These are phyloP conservation scores for Oplegnathus fasciatus DNA, from an alignment of 2,113 vertebrate genomes.

Conservation along the genomic window DNA sequence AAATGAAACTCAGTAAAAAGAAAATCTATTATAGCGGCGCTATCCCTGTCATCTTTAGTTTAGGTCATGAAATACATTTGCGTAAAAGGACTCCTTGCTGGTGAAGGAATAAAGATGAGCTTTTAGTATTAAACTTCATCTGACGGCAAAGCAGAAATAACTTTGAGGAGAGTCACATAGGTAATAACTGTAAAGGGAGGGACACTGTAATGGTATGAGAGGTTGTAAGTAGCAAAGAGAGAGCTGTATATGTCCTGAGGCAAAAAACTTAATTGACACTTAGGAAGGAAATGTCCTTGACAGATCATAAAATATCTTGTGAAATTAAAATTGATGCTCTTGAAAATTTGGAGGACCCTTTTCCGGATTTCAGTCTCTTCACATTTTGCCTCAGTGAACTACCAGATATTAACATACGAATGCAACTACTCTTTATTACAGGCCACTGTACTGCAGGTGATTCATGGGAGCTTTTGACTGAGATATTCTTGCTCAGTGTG, in stretches of 20 bases:
- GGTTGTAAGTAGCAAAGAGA: not conserved
- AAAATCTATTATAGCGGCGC: constrained; percentile 8
- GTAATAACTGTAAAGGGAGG: not conserved
- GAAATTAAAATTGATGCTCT: not conserved
- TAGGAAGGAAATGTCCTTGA: not conserved
- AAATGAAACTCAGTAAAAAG: constrained; percentile 38
- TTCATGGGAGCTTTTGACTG: not conserved
- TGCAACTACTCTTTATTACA: not conserved
- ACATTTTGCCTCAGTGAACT: not conserved
- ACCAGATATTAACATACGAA: not conserved
- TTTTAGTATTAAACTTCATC: constrained; percentile 18
- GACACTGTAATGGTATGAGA: not conserved
- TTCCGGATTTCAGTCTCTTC: not conserved
- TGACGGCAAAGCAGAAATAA: constrained; percentile 13
- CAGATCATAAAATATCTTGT: not conserved
- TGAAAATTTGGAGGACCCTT: not conserved
- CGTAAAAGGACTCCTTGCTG: constrained; percentile 4
- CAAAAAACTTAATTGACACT: not conserved
- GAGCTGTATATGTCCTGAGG: not conserved
- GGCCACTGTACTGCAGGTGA: not conserved
- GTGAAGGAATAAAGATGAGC: constrained; percentile 24
- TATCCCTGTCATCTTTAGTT: constrained; percentile 1
- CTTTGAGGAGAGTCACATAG: not conserved
- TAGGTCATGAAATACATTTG: constrained; percentile 31
- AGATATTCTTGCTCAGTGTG: not conserved